Evolutionary conservation across 2,888 invertebrate species (phyloP).

Genomic region (Lasioglossum oenotherae): DNA sequence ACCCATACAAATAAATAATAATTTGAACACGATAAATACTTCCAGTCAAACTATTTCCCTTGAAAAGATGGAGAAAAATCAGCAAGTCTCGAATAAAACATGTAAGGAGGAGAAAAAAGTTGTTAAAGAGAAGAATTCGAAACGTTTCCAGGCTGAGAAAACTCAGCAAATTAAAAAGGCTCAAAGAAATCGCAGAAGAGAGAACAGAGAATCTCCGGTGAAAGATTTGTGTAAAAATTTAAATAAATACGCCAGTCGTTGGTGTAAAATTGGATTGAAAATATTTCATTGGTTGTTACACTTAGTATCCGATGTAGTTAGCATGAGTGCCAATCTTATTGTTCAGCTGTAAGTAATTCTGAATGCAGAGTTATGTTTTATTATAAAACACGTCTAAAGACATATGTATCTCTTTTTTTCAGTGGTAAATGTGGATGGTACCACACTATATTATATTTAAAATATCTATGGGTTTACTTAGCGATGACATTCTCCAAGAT

Average conservation of each 20-base stretch:
- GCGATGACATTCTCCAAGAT: slow-evolving; percentile 79
- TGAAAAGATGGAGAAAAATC: slow-evolving; percentile 81
- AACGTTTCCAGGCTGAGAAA: slow-evolving; percentile 85
- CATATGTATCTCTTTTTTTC: slow-evolving; percentile 44
- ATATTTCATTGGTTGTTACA: slow-evolving; percentile 92
- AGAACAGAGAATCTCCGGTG: slow-evolving; percentile 82
- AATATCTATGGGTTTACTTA: slow-evolving; percentile 80
- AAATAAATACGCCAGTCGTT: slow-evolving; percentile 85
- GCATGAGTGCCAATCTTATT: slow-evolving; percentile 90
- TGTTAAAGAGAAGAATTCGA: slow-evolving; percentile 82
- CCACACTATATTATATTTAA: slow-evolving; percentile 80
- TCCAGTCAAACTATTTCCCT: slow-evolving; percentile 77
- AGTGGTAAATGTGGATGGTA: slow-evolving; percentile 82
- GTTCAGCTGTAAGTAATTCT: slow-evolving; percentile 89
- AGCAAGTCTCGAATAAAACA: slow-evolving; percentile 85
- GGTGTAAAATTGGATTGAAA: slow-evolving; percentile 86
- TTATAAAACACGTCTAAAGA: neutral
- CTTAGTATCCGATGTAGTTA: slow-evolving; percentile 92
- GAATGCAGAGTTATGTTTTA: slow-evolving; percentile 19
- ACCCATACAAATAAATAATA: slow-evolving; percentile 79
- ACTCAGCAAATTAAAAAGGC: slow-evolving; percentile 85
- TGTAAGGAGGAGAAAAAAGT: slow-evolving; percentile 85
- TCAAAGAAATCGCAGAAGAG: slow-evolving; percentile 85
- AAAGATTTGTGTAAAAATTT: slow-evolving; percentile 81
- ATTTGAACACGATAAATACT: slow-evolving; percentile 77